Percentiles rank a stretch among this genome's conserved stretches.
phyloP scores from a whole-genome alignment of 2,797 vertebrate species.

The Mionectes olivaceus region DNA sequence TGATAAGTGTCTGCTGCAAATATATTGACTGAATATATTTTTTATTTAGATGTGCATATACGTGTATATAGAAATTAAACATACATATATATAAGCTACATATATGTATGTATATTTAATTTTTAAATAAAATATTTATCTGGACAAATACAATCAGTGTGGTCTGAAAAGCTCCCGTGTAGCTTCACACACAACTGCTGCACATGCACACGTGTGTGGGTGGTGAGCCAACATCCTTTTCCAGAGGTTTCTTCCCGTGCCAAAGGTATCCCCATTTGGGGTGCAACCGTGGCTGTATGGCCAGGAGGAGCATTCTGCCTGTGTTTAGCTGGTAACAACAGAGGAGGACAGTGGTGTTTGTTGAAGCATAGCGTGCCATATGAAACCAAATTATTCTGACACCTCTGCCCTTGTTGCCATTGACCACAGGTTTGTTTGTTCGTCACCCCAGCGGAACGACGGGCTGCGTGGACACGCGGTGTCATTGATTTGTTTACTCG shows the following conservation, averaged over 20 bases:
- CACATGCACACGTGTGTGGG: accelerated
- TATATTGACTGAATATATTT: background rate
- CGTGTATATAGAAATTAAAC: background rate
- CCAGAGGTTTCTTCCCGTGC: accelerated
- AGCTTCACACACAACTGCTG: accelerated
- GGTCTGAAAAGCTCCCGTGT: background rate
- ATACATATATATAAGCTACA: background rate
- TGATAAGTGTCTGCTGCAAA: background rate
- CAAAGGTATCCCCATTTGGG: accelerated
- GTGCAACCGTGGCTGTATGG: accelerated
- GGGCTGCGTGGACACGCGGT: accelerated
- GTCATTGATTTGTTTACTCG: conserved; percentile 9
- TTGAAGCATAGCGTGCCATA: accelerated
- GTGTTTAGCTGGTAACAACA: background rate
- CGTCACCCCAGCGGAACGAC: background rate
- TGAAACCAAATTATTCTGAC: accelerated
- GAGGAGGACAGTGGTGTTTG: background rate
- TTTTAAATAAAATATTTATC: background rate
- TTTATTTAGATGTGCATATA: background rate
- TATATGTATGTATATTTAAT: accelerated
- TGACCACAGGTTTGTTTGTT: conserved; percentile 9
- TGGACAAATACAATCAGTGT: background rate
- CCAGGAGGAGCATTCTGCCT: background rate
- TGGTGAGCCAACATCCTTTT: background rate
- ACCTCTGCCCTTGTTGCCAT: background rate